Base-by-base conservation (phyloP, 1,140 invertebrate species). In the Coenobita brevimanus region DNA sequence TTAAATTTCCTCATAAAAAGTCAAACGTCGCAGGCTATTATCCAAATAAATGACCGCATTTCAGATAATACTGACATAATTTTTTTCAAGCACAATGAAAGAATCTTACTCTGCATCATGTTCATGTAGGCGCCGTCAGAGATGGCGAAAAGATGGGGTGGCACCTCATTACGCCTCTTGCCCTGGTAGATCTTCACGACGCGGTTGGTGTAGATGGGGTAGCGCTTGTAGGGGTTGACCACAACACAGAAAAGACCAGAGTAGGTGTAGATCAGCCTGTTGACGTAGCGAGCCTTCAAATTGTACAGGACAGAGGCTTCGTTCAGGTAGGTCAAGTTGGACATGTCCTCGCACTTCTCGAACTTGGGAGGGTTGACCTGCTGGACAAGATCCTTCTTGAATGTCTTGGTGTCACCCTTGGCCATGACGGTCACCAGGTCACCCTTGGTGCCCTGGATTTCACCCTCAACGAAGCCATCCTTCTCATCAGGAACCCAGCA, bases 51-150 rank as follows among this genome's bases (percentile, higher is more conserved):
- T n/a, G n/a, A n/a, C n/a, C n/a, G n/a, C n/a, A n/a, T n/a, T n/a
- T n/a, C n/a, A n/a, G n/a, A n/a, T n/a, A n/a, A n/a, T n/a, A n/a
- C n/a, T n/a, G n/a, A n/a, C n/a, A n/a, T n/a, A n/a, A n/a, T n/a
- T n/a, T n/a, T n/a, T n/a, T n/a, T n/a, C n/a, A n/a, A n/a, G n/a
- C n/a, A n/a, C n/a, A 92, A 95, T 92, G 91, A 94, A 94, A 43
- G 95, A 94, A 95, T 95, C 95, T 92, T 95, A 95, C 67, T 94
- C 94, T 88, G 92, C 27, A 80, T 10, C 85, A 87, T 87, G 85
- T 80, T 80, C 60, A 24, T 80, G 85, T 87, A 87, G 60, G 85
- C 85, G 30, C 85, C 85, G 64, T 87, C 85, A 73, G 85, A 87
- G 76, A 87, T 87, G n/a, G 85, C 85, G 64, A 87, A 87, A 43